Conservation (phyloP, 2,888 invertebrate genomes). For the Lithosia quadra region DNA sequence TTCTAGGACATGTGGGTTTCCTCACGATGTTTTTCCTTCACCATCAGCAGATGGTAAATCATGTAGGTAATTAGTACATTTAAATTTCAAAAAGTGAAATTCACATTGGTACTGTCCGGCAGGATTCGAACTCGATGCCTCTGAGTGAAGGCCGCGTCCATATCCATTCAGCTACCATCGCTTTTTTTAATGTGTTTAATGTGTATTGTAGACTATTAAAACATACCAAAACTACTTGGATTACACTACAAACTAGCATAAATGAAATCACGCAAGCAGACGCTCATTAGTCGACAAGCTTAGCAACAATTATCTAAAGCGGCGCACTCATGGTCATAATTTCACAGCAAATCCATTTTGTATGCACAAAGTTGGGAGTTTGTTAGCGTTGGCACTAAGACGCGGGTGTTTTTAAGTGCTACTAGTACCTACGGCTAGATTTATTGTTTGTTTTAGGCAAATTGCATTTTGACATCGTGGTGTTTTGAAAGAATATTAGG, state of each 20-base stretch:
- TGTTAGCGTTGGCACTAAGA: conserved; percentile 58
- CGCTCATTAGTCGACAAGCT: conserved; percentile 78
- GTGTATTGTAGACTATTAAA: too few relatives aligned
- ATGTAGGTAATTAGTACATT: too few relatives aligned
- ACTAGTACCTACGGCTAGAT: conserved; percentile 57
- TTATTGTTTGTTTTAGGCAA: conserved; percentile 55
- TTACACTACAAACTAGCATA: conserved; percentile 41
- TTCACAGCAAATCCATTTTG: conserved; percentile 77
- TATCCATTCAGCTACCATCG: too few relatives aligned
- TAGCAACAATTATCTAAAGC: conserved; percentile 79
- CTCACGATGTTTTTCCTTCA: too few relatives aligned
- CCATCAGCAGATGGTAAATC: too few relatives aligned
- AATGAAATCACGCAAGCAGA: conserved; percentile 54
- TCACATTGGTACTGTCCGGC: too few relatives aligned
- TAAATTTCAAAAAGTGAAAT: too few relatives aligned
- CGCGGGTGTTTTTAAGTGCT: conserved; percentile 72
- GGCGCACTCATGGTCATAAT: conserved; percentile 68
- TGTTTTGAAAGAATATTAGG: background rate
- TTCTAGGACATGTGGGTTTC: too few relatives aligned
- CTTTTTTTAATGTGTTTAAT: too few relatives aligned
- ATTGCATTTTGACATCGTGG: background rate
- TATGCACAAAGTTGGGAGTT: conserved; percentile 75
- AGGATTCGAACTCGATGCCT: too few relatives aligned
- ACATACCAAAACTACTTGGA: conserved; percentile 7
- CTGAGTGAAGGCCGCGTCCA: too few relatives aligned